Conservation (phyloP, 2,113 vertebrate species). For the Clinocottus analis region DNA sequence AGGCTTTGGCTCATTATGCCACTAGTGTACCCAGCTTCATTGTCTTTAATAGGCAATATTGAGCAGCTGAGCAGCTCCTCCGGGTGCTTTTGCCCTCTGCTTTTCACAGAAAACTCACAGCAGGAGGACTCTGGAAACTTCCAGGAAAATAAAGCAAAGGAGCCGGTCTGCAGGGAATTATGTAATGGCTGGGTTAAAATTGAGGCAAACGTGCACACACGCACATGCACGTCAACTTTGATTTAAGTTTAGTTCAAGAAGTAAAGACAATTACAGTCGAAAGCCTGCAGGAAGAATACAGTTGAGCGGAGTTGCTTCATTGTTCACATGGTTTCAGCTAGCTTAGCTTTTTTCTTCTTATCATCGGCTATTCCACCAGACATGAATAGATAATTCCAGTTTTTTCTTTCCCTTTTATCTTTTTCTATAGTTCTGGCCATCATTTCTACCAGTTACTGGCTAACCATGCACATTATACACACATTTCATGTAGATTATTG, state of each 20-base stretch:
- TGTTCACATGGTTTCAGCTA: neutral
- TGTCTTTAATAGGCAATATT: slow-evolving; percentile 33
- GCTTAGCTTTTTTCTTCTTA: neutral
- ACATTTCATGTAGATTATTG: no score
- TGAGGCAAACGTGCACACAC: neutral
- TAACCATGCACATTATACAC: neutral
- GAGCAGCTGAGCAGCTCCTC: slow-evolving; percentile 57
- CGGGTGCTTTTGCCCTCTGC: slow-evolving; percentile 44
- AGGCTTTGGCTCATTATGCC: neutral
- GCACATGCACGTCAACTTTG: slow-evolving; percentile 3
- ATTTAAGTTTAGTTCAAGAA: slow-evolving; percentile 9
- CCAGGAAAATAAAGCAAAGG: slow-evolving; percentile 42
- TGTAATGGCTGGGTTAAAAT: slow-evolving; percentile 41
- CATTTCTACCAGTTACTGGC: neutral
- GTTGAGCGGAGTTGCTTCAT: neutral
- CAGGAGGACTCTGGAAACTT: slow-evolving; percentile 30
- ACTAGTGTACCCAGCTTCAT: slow-evolving; percentile 12
- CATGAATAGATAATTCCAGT: neutral
- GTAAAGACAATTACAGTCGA: neutral
- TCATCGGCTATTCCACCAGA: neutral
- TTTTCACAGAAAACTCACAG: slow-evolving; percentile 45
- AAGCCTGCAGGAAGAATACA: neutral
- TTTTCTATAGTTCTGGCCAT: neutral
- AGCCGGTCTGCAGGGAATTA: slow-evolving; percentile 35
- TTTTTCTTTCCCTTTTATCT: neutral